Evolutionary conservation across 2,113 vertebrate genomes (phyloP), one percentile per base, ranked within the genome.

Genomic region (Phycodurus eques): DNA sequence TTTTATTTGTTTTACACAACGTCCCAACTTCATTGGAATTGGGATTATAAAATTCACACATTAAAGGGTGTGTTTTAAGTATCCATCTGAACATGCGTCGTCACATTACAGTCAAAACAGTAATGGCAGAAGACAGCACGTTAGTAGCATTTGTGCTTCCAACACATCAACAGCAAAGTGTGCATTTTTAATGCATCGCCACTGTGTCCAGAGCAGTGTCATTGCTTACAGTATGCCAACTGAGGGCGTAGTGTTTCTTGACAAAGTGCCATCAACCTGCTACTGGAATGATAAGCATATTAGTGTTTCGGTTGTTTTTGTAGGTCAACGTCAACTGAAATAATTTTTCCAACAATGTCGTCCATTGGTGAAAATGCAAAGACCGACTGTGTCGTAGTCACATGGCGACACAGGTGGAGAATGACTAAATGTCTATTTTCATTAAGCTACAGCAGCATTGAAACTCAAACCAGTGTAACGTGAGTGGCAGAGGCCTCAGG

Each of bases 381-480:
- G 31, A 61, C 35, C 47, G 11, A n/a, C 62, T 13, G 1, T 57
- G 57, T 80, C 70, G 62, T 74, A 57, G 51, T 64, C 67, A 73
- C 53, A 73, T 7, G 27, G 62, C 44, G 54, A 74, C 70, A 73
- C 64, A 69, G 42, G 68, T 39, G 60, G 69, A 67, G 46, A 43
- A 69, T 82, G 84, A 85, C 76, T 67, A 67, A 77, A 79, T 46
- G 51, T 72, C 84, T 87, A 88, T 88, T 88, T 89, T 79, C 85
- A 89, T 76, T 57, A 78, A 70, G 73, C 74, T 27, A 42, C 44
- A 76, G 59, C 71, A 2, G 68, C 72, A 70, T 70, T 88, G 88
- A 85, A 88, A 89, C 83, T 78, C 80, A 85, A 87, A 76, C 87
- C 83, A 54, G 75, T 68, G 88, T 82, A 88, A 88, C 76, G 60